A percentile compares a stretch with the other conserved stretches of the same genome.
Conservation (phyloP, 1,140 invertebrate genomes). For the Sitophilus oryzae region DNA sequence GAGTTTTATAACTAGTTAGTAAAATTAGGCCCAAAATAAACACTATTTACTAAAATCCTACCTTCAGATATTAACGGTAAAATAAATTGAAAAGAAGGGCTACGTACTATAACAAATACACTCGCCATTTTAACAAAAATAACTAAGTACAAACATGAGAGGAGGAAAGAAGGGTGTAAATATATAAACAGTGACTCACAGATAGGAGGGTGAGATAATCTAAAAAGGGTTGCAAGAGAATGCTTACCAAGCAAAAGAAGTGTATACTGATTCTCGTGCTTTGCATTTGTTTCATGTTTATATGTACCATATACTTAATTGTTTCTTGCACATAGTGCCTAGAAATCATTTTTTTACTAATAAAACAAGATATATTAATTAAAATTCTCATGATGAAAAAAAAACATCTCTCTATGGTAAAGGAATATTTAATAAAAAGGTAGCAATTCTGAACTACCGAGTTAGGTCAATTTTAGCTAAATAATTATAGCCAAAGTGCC, state of each 20-base stretch:
- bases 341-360: too few species aligned
- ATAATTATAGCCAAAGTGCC: too few species aligned
- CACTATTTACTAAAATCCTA: too few species aligned
- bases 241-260: conserved; percentile 14
- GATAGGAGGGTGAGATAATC: conserved; percentile 24
- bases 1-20: conserved; percentile 12
- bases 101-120: not conserved
- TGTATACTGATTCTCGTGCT: conserved; percentile 13
- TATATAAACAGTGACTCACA: conserved; percentile 26
- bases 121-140: conserved; percentile 17
- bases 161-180: conserved; percentile 25
- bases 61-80: not conserved
- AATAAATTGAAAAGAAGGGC: not conserved
- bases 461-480: too few species aligned
- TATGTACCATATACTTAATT: too few species aligned
- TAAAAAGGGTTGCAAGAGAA: conserved; percentile 21
- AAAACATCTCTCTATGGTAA: too few species aligned
- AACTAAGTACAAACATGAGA: conserved; percentile 20
- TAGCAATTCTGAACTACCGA: too few species aligned
- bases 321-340: too few species aligned
- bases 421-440: conserved; percentile 19
- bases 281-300: too few species aligned
- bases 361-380: too few species aligned
- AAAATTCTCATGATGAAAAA: too few species aligned
- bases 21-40: too few species aligned